Evolutionary conservation across 2,888 invertebrate species (phyloP).

Genomic region (Phrixothrix hirtus): DNA sequence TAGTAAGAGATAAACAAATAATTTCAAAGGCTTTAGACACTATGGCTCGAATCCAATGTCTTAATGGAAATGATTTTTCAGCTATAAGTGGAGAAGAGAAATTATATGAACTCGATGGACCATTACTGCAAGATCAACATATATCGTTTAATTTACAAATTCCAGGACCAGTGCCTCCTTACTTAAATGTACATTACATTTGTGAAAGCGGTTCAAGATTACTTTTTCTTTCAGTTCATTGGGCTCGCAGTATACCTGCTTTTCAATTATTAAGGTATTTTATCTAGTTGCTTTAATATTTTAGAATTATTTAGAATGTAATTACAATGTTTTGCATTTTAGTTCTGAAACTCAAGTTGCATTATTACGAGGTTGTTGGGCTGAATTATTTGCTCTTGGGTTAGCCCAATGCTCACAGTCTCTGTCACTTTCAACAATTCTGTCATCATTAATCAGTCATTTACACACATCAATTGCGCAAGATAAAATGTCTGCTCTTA

Average conservation of each 20-base stretch:
- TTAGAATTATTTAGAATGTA: background rate
- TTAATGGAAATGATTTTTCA: conserved; percentile 50
- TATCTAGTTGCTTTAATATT: background rate
- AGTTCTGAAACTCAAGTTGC: conserved; percentile 83
- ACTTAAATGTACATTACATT: conserved; percentile 90
- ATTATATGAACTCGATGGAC: conserved; percentile 60
- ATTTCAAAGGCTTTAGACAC: conserved; percentile 73
- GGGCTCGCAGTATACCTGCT: conserved; percentile 83
- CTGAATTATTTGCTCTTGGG: conserved; percentile 88
- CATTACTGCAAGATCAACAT: conserved; percentile 70
- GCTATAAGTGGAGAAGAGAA: conserved; percentile 48
- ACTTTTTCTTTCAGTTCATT: conserved; percentile 87
- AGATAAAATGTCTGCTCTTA: conserved; percentile 76
- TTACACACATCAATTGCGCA: conserved; percentile 74
- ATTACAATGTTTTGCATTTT: conserved; percentile 41
- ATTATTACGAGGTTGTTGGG: conserved; percentile 87
- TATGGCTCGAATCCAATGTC: conserved; percentile 60
- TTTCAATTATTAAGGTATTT: conserved; percentile 77
- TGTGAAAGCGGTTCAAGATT: conserved; percentile 94
- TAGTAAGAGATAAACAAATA: conserved; percentile 64
- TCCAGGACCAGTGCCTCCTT: conserved; percentile 79
- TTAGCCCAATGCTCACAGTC: conserved; percentile 83
- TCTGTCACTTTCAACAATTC: conserved; percentile 76
- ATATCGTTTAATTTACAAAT: conserved; percentile 77
- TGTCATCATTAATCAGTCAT: conserved; percentile 81